Conservation (phyloP, 2,797 vertebrate species). For the Poecilia velifera region DNA sequence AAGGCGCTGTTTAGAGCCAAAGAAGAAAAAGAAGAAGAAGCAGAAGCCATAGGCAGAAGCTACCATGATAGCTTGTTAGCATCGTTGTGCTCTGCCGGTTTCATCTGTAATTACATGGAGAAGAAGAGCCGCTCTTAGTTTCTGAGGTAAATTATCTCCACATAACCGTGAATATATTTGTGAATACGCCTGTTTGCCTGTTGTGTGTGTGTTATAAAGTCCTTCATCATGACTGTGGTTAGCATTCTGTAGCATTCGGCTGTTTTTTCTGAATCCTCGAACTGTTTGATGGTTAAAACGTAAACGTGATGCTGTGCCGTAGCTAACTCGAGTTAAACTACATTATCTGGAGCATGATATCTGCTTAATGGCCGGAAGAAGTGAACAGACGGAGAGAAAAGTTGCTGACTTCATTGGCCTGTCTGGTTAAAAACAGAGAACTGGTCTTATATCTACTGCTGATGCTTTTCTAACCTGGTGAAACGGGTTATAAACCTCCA, state of each 20-base stretch:
- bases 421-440: background rate
- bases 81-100: constrained; percentile 10
- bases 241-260: constrained; percentile 30
- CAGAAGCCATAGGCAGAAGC: background rate
- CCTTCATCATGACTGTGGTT: constrained; percentile 1
- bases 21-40: background rate
- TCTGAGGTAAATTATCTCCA: constrained; percentile 32
- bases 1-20: background rate
- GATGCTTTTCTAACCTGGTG: background rate
- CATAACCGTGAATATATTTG: background rate
- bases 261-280: constrained; percentile 4
- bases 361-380: no score
- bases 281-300: background rate
- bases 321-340: background rate
- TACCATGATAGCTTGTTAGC: constrained; percentile 50
- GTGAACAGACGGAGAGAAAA: background rate
- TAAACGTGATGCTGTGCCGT: background rate
- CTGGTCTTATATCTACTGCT: background rate
- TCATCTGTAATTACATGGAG: constrained; percentile 13
- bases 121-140: background rate
- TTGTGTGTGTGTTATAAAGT: background rate
- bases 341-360: background rate
- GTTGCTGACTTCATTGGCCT: constrained; percentile 7
- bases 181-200: rapidly evolving
- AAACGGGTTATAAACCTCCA: background rate